Base-by-base conservation (phyloP, 1,140 invertebrate genomes). In the Macrosteles quadrilineatus region DNA sequence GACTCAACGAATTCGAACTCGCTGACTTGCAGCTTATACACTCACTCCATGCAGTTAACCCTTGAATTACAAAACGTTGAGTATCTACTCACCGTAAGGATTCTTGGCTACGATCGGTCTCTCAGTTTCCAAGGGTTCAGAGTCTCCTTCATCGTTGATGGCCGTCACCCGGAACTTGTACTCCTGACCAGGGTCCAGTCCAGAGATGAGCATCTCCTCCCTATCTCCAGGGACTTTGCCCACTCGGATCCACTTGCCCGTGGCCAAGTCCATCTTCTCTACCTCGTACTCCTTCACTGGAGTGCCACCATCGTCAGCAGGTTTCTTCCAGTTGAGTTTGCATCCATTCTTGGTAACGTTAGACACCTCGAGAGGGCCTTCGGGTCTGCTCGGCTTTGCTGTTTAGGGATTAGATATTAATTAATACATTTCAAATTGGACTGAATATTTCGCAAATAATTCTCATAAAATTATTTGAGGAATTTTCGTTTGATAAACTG, bases 91-190 rank as follows among this genome's bases (percentile, higher is more conserved):
- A 93, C 95, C 96, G 80, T 90, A 99, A 57, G 97, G 97, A 90
- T 99, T 97, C 83, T 98, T 98, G 67, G 97, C 97, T 19, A 96
- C 82, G 36, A 92, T 91, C 25, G 91, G 87, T 29, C 87, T 87
- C 30, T 94, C 89, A 32, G 95, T 92, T 50, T 90, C 90, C 29
- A 99, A 82, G 4, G 96, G 96, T 73, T 98, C 96, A 4, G 96
- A 97, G 75, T 97, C 94, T 32, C 97, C 97, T 82, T 98, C 95
- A 73, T 94, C 92, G 79, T 99, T 99, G 65, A 96, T 89, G 57
- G 97, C 97, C 0, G 90, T 92, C 0, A 99, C 97, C 45, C 97
- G 85, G 88, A 99, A 99, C 83, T 97, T 94, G 81, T 99, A 99
- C 78, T 97, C 92, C 71, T 93, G 89, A 9, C 93, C 93, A 21